Conservation (phyloP, 30 jellyfish, hydroid and myxozoan genomes). For the Cassiopea xamachana region DNA sequence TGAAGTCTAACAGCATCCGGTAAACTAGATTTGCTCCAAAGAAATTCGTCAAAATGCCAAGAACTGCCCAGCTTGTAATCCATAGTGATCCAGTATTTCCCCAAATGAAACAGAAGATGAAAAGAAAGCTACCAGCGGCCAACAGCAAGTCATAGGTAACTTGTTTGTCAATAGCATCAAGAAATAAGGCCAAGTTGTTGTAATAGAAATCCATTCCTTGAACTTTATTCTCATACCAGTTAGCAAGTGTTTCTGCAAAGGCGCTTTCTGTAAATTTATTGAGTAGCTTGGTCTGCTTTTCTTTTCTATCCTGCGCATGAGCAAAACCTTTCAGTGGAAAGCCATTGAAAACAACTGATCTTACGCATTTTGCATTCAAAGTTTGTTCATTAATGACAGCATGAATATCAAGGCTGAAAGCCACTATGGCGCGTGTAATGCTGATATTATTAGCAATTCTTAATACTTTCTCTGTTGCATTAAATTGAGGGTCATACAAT, state of each 20-base stretch:
- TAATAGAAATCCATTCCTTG: conserved; percentile 80
- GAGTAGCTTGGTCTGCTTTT: conserved; percentile 61
- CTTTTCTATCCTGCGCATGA: conserved; percentile 83
- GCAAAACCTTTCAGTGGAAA: conserved; percentile 86
- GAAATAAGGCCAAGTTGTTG: conserved; percentile 78
- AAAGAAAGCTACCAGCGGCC: conserved; percentile 95
- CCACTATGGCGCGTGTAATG: conserved; percentile 70
- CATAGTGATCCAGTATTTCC: conserved; percentile 94
- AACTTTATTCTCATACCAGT: conserved; percentile 71
- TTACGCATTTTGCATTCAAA: conserved; percentile 67
- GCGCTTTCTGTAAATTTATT: conserved; percentile 65
- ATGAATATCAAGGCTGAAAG: conserved; percentile 81
- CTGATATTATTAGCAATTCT: conserved; percentile 75
- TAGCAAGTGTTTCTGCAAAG: conserved; percentile 67
- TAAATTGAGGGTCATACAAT: conserved; percentile 78
- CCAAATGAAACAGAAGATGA: conserved; percentile 93
- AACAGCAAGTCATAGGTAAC: conserved; percentile 86
- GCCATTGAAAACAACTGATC: conserved; percentile 88
- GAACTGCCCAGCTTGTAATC: conserved; percentile 97
- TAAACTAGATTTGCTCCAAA: conserved; percentile 95
- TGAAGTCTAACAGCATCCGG: conserved; percentile 88
- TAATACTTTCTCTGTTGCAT: conserved; percentile 43
- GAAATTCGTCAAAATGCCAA: conserved; percentile 88
- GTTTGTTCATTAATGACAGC: conserved; percentile 26
- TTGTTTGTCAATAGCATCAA: conserved; percentile 91